These are phyloP conservation scores for Chaenodraco wilsoni DNA, from an alignment of 2,797 vertebrate genomes.

Conservation along the genomic window DNA sequence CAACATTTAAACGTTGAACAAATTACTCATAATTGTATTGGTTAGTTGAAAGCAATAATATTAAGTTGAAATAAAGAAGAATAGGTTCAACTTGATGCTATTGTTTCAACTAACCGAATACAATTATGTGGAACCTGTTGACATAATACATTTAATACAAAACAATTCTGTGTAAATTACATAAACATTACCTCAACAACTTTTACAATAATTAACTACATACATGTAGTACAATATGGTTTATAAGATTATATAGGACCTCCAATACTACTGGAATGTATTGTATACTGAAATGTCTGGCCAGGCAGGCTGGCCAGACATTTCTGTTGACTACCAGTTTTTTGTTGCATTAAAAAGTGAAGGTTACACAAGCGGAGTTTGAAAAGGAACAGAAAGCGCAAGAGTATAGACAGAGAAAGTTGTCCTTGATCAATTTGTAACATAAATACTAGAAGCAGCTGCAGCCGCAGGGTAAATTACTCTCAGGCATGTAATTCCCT, in stretches of 20 bases:
- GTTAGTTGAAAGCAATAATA: no score
- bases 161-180: neutral
- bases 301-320: neutral
- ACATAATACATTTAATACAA: no score
- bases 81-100: no score
- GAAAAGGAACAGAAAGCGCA: constrained; percentile 9
- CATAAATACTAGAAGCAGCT: constrained; percentile 62
- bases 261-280: neutral
- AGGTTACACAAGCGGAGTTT: constrained; percentile 19
- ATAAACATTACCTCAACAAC: neutral
- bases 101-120: no score
- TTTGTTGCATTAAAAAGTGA: constrained; percentile 10
- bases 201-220: neutral
- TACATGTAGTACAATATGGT: neutral
- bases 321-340: neutral
- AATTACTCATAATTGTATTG: no score
- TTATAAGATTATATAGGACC: neutral
- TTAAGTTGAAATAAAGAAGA: no score
- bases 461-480: constrained; percentile 52
- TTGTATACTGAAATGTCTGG: no score
- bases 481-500: constrained; percentile 64
- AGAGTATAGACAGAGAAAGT: constrained; percentile 21
- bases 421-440: constrained; percentile 66
- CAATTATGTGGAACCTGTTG: no score
- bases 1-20: no score